Evolutionary conservation across 2,113 vertebrate genomes (phyloP).

Genomic region (Asarcornis scutulata): DNA sequence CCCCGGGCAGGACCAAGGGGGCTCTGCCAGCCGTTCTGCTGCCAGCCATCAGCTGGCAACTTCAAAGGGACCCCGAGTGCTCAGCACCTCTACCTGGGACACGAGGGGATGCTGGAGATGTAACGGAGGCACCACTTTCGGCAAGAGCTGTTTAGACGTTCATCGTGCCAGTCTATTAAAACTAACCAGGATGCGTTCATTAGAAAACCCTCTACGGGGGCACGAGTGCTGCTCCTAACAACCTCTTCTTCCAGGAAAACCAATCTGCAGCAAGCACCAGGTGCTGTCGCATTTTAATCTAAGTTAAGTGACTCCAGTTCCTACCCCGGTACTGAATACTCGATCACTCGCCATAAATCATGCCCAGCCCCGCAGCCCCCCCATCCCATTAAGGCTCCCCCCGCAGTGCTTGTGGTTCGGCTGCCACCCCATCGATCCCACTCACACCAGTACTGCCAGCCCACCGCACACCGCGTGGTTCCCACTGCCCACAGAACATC

Average conservation of each 20-base stretch:
- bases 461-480: too few species aligned
- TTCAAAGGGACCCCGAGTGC: not conserved
- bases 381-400: not conserved
- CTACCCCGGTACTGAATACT: conserved; percentile 4
- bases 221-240: not conserved
- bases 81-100: not conserved
- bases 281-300: conserved; percentile 48
- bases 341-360: conserved; percentile 34
- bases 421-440: too few species aligned
- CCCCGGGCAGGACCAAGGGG: not conserved
- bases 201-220: not conserved
- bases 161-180: not conserved
- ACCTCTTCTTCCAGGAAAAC: not conserved
- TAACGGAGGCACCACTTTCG: not conserved
- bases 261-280: not conserved
- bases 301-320: conserved; percentile 8
- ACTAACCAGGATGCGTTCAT: not conserved
- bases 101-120: not conserved
- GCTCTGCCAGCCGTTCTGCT: not conserved
- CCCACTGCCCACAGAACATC: not conserved
- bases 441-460: too few species aligned
- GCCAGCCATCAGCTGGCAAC: not conserved
- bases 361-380: conserved; percentile 6
- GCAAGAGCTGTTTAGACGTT: not conserved
- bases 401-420: too few species aligned